Evolutionary conservation across 2,888 invertebrate genomes (phyloP), one percentile per base, ranked within the genome.

Genomic region (Molorchus minor): DNA sequence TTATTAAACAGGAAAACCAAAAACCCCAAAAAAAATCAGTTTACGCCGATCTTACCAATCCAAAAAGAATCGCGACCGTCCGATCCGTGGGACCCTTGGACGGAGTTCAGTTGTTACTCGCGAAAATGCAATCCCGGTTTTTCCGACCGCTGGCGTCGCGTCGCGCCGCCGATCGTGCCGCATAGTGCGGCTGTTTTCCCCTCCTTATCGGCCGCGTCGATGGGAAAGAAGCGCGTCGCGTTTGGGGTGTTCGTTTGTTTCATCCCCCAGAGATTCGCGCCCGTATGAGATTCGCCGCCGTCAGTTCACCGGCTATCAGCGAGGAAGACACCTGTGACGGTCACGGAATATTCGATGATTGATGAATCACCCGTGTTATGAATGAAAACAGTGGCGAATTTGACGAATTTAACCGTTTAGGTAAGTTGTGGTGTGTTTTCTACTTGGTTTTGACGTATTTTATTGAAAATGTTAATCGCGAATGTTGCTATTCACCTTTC

Each of bases 41-140:
- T n/a, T n/a, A n/a, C n/a, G n/a, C n/a, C n/a, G n/a, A n/a, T n/a
- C n/a, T n/a, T n/a, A 19, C 41, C 7, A 41, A 17, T 41, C 15
- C 19, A 41, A 19, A 41, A 10, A 19, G 12, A 15, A 41, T 19
- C 19, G 19, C 12, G 29, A 15, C 44, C 15, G n/a, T n/a, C 20
- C 4, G 38, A 36, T 7, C 15, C 25, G 25, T 10, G 25, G 4
- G 29, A 15, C 15, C 36, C 38, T 33, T 38, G 56, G 57, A 71
- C 35, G 57, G 55, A 58, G 61, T 68, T 58, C 51, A 51, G 58
- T 68, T 68, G 69, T 67, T 36, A 47, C 67, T 58, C 66, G 71
- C 54, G 65, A 65, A 71, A 71, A n/a, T n/a, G 33, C 12, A 41
- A 13, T 36, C 3, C 2, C 21, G 16, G 62, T 30, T 47, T 51